Evolutionary conservation across 2,113 vertebrate species (phyloP), one percentile per base, ranked within the genome.

Genomic region (Hippotragus niger): DNA sequence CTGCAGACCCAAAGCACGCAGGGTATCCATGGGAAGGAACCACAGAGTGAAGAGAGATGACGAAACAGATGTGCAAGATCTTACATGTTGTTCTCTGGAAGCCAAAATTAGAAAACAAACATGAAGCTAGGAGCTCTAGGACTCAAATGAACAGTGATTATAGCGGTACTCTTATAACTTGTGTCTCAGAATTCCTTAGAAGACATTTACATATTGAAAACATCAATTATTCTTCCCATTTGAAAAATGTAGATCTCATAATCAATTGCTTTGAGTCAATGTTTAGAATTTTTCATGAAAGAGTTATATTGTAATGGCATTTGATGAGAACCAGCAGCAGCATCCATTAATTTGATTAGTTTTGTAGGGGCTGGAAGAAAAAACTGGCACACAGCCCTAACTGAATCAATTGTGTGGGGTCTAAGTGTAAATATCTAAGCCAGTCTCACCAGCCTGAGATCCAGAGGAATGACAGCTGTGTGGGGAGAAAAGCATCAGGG

Each of bases 251-350:
- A 85, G 80, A 67, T 92, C 88, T 88, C 96, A 60, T 96, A 95
- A 97, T 97, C 96, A 97, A 98, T 98, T 97, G 95, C 94, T 52
- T 76, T 96, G 97, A 96, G 88, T 93, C 96, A 92, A 27, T 95
- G 87, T 96, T 98, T 97, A 96, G 98, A 98, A 98, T 98, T 98
- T 98, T 97, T 98, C 94, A 98, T 98, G 97, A 98, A 98, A 98
- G 93, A 95, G 91, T 96, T 97, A 80, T 92, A 94, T 95, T 98
- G 98, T 97, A 94, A 94, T 97, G 64, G 88, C 81, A 62, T 97
- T 97, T 96, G 96, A 97, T 96, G 97, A 91, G 90, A 95, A 92
- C 71, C 94, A 96, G 60, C 92, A 96, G 94, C 76, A 94, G 85
- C 91, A 96, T 60, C 92, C 96, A 97, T 97, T 98, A 97, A 97